Evolutionary conservation across 23 tunicate species (phyloP).

Genomic region (Halocynthia roretzi): DNA sequence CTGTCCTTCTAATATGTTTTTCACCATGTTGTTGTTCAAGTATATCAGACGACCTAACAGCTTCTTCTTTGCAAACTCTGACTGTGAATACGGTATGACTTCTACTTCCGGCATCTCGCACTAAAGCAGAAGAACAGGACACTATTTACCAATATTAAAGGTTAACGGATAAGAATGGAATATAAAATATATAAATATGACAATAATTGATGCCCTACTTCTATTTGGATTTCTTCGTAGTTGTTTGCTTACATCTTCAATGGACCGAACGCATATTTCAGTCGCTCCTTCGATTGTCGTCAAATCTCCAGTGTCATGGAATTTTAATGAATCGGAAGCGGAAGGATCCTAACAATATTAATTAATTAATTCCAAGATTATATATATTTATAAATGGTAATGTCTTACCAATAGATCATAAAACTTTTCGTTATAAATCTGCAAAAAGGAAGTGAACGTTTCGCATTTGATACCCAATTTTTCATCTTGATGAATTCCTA

Average conservation of each 20-base stretch:
- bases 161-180: too few species aligned
- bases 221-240: conserved; percentile 87
- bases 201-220: conserved; percentile 21
- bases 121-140: conserved; percentile 33
- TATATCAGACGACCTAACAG: neutral
- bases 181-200: too few species aligned
- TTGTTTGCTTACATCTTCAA: conserved; percentile 89
- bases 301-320: conserved; percentile 44
- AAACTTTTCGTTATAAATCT: conserved; percentile 85
- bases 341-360: conserved; percentile 70
- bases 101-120: conserved; percentile 79
- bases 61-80: conserved; percentile 49
- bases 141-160: too few species aligned
- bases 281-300: conserved; percentile 68
- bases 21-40: conserved; percentile 16
- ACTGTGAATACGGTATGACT: conserved; percentile 87
- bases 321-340: conserved; percentile 59
- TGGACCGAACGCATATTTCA: conserved; percentile 38
- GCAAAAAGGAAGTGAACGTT: conserved; percentile 72
- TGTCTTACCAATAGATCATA: conserved; percentile 82
- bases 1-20: conserved; percentile 22
- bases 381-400: neutral
- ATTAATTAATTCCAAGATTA: neutral
- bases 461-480: neutral
- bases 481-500: too few species aligned